Conservation (phyloP, 1,140 invertebrate genomes). For the Neotoxoptera formosana region DNA sequence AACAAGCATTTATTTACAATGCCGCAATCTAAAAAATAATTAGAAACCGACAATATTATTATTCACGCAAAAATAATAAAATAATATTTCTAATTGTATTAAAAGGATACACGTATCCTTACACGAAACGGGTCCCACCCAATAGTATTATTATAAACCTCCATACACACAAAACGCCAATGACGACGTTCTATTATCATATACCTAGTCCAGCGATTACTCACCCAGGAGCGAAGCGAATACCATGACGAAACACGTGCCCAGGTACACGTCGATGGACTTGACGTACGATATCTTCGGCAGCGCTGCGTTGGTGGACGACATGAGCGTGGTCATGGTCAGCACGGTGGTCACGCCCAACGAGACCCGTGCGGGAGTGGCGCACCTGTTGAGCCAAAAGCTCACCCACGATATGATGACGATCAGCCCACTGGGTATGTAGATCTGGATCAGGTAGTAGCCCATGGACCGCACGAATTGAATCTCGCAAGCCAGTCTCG, state of each 20-base stretch:
- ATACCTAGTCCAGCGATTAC: conserved; percentile 62
- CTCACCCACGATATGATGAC: conserved; percentile 99
- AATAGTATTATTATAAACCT: too few relatives aligned
- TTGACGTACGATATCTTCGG: conserved; percentile 99
- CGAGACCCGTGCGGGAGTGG: conserved; percentile 94
- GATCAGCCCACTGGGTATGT: conserved; percentile 97
- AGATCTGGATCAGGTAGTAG: conserved; percentile 99
- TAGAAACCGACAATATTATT: too few relatives aligned
- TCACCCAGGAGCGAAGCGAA: conserved; percentile 93
- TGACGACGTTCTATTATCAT: too few relatives aligned
- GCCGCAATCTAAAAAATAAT: too few relatives aligned
- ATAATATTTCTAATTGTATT: too few relatives aligned
- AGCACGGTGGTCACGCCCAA: conserved; percentile 96
- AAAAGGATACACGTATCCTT: too few relatives aligned
- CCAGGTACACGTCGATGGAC: conserved; percentile 97
- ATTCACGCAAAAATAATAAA: too few relatives aligned
- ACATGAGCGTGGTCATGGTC: conserved; percentile 99
- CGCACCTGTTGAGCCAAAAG: conserved; percentile 94
- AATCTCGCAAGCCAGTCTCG: conserved; percentile 95
- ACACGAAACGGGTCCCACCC: too few relatives aligned
- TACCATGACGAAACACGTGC: conserved; percentile 98
- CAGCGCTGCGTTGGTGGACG: conserved; percentile 95
- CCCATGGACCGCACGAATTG: conserved; percentile 98
- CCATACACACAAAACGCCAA: too few relatives aligned
- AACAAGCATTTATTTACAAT: too few relatives aligned